These are phyloP conservation scores for Emmelina monodactyla DNA, from an alignment of 2,888 invertebrate genomes.

Conservation along the genomic window DNA sequence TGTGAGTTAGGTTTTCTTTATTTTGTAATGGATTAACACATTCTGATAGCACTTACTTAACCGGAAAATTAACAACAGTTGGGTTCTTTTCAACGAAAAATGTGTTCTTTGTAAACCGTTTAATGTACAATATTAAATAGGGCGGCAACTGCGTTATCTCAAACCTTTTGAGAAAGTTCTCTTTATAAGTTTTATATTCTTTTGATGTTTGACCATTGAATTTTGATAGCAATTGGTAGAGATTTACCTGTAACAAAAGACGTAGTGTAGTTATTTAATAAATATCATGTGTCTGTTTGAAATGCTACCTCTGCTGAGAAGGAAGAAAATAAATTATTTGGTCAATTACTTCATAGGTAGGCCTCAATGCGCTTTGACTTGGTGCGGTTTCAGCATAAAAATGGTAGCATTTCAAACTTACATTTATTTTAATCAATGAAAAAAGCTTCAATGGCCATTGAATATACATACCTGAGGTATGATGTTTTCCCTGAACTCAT, in stretches of 20 bases:
- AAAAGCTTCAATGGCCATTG: neutral
- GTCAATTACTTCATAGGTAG: no score
- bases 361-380: no score
- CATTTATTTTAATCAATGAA: no score
- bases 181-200: slow-evolving; percentile 99
- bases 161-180: slow-evolving; percentile 96
- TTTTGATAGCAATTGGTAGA: slow-evolving; percentile 92
- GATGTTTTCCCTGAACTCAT: slow-evolving; percentile 97
- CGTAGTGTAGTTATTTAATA: no score
- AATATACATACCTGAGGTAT: slow-evolving; percentile 85
- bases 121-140: slow-evolving; percentile 94
- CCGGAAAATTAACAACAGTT: slow-evolving; percentile 99
- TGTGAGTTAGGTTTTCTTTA: no score
- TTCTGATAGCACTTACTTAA: slow-evolving; percentile 82
- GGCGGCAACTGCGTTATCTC: slow-evolving; percentile 93
- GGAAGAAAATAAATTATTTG: no score
- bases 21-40: no score
- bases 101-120: slow-evolving; percentile 98
- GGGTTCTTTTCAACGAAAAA: slow-evolving; percentile 99
- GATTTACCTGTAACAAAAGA: slow-evolving; percentile 78
- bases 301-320: no score
- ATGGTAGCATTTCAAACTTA: no score
- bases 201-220: slow-evolving; percentile 96
- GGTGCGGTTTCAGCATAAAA: no score
- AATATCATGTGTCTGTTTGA: no score